Base-by-base conservation (phyloP, 1,140 invertebrate genomes). In the Cotesia vestalis region DNA sequence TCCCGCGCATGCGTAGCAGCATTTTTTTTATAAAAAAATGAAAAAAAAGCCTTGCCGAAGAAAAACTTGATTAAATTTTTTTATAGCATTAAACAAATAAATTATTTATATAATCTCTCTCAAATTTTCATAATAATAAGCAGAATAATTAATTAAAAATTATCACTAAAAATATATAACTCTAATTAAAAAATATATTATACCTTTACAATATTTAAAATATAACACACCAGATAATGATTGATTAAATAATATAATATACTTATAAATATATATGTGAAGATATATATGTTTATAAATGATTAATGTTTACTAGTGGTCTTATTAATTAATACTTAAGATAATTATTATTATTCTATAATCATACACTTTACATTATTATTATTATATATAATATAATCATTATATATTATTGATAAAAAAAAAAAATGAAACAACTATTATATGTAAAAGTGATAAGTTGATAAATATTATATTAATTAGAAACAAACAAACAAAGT, bases 301-400 rank as follows among this genome's bases (percentile, higher is more conserved):
- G 81, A 78, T 82, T 80, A 82, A 83, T 80, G 81, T 84, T 85
- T 82, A 46, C 78, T 84, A 81, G 81, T 83, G 78, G 80, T 79
- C 81, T 82, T 79, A 83, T 83, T 80, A 76, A 81, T 82, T 85
- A 81, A 84, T 85, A 85, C 80, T 85, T 85, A 85, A 85, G 80
- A 81, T 80, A 69, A 66, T 55, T 3, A 69, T 64, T 66, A 69
- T 57, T 73, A 73, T 57, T 55, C 20, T 57, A 69, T 60, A 60
- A 70, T 74, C 67, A 67, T 71, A 46, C 40, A 46, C 40, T 11
- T 46, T 14, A 68, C 63, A 73, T 74, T 70, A 82, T 79, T 77
- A 68, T 80, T 81, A 81, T 75, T 77, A 76, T 76, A 76, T 75
- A 73, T 80, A 79, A 81, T 83, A 83, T 75, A 71, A 71, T 69